Percentiles rank a stretch among this genome's conserved stretches.
These are phyloP conservation scores for Scomberomorus guttatus DNA, from an alignment of 2,797 vertebrate species.

Conservation along the genomic window DNA sequence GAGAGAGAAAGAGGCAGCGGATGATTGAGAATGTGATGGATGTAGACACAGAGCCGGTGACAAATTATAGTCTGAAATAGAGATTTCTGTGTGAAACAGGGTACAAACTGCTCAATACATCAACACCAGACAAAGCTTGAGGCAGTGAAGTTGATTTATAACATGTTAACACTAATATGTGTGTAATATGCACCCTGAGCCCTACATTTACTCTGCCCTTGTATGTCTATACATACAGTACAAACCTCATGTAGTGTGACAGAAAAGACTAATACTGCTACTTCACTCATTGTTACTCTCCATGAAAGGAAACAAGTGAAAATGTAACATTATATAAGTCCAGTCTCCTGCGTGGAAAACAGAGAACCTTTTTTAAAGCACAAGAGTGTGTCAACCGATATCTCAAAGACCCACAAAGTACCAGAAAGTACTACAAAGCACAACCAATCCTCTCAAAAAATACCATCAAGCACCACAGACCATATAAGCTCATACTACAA, in stretches of 20 bases:
- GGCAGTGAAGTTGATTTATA: conserved; percentile 16
- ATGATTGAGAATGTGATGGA: conserved; percentile 54
- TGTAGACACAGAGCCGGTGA: conserved; percentile 43
- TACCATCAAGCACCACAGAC: neutral
- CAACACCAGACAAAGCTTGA: conserved; percentile 7
- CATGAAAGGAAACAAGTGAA: too few species aligned
- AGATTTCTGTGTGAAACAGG: too few species aligned
- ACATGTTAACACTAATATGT: neutral
- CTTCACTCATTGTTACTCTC: neutral
- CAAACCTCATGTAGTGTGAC: too few species aligned
- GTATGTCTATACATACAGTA: too few species aligned
- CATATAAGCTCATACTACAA: too few species aligned
- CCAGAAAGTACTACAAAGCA: neutral
- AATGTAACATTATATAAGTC: too few species aligned
- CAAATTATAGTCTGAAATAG: conserved; percentile 28
- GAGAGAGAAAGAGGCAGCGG: neutral
- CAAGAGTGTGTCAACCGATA: neutral
- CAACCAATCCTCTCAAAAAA: too few species aligned
- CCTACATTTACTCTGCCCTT: neutral
- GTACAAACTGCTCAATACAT: conserved; percentile 31
- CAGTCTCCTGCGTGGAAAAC: too few species aligned
- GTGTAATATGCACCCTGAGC: neutral
- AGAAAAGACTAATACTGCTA: too few species aligned
- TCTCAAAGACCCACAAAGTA: neutral
- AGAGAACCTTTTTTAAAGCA: too few species aligned